Base-by-base conservation (phyloP, 1,140 invertebrate genomes). In the Arctopsyche grandis region DNA sequence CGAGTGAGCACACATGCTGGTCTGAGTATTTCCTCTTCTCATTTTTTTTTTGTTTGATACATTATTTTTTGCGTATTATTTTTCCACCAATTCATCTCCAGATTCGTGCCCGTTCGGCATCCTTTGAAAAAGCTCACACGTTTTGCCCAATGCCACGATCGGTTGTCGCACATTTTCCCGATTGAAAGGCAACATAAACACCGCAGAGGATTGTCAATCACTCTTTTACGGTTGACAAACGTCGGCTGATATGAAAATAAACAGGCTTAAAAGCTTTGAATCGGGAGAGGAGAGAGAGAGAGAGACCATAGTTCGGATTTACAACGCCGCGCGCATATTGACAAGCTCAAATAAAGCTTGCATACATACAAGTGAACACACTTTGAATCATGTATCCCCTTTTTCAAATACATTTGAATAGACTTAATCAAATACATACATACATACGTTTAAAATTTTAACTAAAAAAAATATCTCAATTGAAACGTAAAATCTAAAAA, bases 201-300 rank as follows among this genome's bases (percentile, higher is more conserved):
- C 29, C 29, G 7, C 29, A 38, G 29, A 63, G 70, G 69, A 75
- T 69, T 75, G 73, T 76, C 71, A 74, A 75, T 79, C 78, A 75
- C 71, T 52, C 74, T 79, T 75, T 69, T 21, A 56, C 75, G 43
- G 69, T 70, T 80, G 79, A 80, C 79, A 77, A 70, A 70, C 71
- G 69, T 73, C 69, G 52, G 19, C 70, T 69, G 66, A 74, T 80
- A 78, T 71, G 52, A 69, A 80, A 80, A 76, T 74, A 77, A 80
- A 80, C 70, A 80, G 56, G 75, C 75, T 78, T 78, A 78, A 75
- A 78, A 75, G 58, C 76, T 60, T 75, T 38, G 63, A 81, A 78
- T 52, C 48, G 12, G n/a, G 48, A 52, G 48, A 16, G 48, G 10
- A 14, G 48, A 5, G 16, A 16, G 48, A 3, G 48, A 52, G n/a